Percentiles rank a stretch among this genome's conserved stretches.
Evolutionary conservation across 2,113 vertebrate species (phyloP).

Genomic region (Sitta europaea): DNA sequence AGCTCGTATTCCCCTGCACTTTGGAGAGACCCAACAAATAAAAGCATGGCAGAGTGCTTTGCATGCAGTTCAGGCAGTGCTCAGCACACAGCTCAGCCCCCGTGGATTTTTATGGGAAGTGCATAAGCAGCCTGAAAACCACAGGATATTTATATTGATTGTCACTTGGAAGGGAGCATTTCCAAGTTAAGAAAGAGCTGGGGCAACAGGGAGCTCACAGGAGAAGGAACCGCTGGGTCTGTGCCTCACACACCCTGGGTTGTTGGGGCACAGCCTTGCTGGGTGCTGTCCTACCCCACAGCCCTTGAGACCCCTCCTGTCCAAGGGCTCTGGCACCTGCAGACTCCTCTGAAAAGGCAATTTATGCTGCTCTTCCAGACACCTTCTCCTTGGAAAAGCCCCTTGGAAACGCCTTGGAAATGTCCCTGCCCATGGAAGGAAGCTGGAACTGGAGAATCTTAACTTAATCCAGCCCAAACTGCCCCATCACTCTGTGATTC

Average conservation of each 20-base stretch:
- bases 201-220: neutral
- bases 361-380: neutral
- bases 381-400: neutral
- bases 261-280: neutral
- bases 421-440: neutral
- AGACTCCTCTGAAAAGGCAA: neutral
- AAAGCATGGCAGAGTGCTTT: neutral
- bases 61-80: neutral
- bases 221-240: neutral
- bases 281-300: neutral
- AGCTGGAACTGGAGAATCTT: neutral
- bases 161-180: neutral
- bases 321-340: neutral
- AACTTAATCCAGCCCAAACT: neutral
- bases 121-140: neutral
- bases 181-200: neutral
- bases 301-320: neutral
- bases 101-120: neutral
- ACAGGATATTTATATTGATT: neutral
- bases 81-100: neutral
- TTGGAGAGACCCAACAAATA: constrained; percentile 14
- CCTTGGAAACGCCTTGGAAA: neutral
- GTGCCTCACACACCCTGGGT: accelerated
- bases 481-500: too few species aligned
- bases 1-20: neutral